Percentiles rank a stretch among this genome's conserved stretches.
phyloP scores from a whole-genome alignment of 1,140 invertebrate genomes.

The Leptinotarsa texana region DNA sequence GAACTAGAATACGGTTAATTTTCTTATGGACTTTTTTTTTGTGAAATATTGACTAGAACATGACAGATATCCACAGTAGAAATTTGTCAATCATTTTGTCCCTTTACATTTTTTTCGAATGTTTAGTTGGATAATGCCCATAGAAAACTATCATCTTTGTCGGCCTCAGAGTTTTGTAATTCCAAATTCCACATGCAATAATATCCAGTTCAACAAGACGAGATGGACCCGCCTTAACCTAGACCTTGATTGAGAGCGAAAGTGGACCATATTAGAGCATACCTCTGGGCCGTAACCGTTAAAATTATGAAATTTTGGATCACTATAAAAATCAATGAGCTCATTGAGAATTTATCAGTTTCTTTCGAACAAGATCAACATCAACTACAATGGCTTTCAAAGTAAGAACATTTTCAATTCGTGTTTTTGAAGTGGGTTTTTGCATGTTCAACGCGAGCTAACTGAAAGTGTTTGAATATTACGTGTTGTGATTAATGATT shows the following conservation, averaged over 20 bases:
- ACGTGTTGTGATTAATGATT: background rate
- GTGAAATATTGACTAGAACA: too few species aligned
- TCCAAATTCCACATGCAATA: background rate
- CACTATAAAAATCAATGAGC: conserved; percentile 26
- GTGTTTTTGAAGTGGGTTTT: background rate
- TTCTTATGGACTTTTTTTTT: too few species aligned
- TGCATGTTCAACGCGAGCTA: background rate
- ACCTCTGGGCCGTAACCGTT: background rate
- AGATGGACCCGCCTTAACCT: conserved; percentile 43
- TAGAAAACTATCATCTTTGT: too few species aligned
- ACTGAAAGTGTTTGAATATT: background rate
- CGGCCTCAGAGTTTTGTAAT: too few species aligned
- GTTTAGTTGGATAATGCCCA: too few species aligned
- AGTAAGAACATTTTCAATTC: conserved; percentile 31
- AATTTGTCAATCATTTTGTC: too few species aligned
- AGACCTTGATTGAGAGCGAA: conserved; percentile 47
- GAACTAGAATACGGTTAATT: too few species aligned
- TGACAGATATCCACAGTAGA: too few species aligned
- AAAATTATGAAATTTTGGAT: conserved; percentile 22
- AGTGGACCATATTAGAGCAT: conserved; percentile 37
- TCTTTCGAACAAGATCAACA: conserved; percentile 20
- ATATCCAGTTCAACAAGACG: conserved; percentile 17
- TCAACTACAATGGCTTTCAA: conserved; percentile 35
- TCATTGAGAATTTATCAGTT: conserved; percentile 32
- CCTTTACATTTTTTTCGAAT: too few species aligned